These are phyloP conservation scores for Folsomia candida DNA, from an alignment of 2,888 invertebrate genomes.

Conservation along the genomic window DNA sequence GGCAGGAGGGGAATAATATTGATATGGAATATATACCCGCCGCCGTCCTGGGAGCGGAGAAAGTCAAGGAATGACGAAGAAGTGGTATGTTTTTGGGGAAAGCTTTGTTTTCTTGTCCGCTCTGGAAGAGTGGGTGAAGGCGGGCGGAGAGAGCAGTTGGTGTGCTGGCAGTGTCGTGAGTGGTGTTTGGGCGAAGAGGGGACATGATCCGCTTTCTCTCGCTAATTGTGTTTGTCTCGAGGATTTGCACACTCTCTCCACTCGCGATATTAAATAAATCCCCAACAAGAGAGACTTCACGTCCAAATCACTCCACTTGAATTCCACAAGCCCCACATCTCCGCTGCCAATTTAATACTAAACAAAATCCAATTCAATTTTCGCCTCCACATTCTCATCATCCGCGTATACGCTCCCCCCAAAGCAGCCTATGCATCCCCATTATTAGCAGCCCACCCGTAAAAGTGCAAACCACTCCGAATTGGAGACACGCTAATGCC, in stretches of 20 bases:
- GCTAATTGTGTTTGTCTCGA: background rate
- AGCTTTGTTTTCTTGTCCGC: background rate
- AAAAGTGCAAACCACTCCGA: background rate
- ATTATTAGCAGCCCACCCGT: no score
- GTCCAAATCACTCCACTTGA: background rate
- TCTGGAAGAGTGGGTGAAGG: background rate
- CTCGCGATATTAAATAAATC: background rate
- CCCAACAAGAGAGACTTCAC: background rate
- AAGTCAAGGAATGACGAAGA: no score
- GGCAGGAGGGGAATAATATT: no score
- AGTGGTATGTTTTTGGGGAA: no score
- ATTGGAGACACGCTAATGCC: background rate
- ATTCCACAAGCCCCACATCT: background rate
- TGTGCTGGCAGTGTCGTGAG: no score
- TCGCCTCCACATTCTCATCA: no score
- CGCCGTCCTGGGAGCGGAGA: no score
- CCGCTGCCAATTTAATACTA: background rate
- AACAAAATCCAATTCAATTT: background rate
- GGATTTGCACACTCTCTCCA: background rate
- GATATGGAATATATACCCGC: no score
- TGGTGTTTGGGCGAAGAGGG: background rate
- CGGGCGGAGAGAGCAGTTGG: no score
- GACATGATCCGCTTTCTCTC: background rate
- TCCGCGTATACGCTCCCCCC: background rate
- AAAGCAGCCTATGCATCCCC: background rate